Evolutionary conservation across 2,888 invertebrate genomes (phyloP).

Genomic region (Thumatha senex): DNA sequence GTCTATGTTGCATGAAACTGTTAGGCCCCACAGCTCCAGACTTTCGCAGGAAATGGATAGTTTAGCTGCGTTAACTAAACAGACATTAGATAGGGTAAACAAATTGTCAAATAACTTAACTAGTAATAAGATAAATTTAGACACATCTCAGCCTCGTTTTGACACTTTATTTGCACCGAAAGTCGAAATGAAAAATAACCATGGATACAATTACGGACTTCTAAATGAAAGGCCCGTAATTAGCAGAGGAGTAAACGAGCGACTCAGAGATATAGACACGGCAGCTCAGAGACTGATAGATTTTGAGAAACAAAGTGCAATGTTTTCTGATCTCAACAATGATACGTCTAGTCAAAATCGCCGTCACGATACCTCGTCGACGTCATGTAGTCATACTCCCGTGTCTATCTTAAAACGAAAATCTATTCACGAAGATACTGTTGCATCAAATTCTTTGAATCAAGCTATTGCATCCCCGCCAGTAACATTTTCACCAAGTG

Average conservation of each 20-base stretch:
- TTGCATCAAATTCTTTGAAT: slow-evolving; percentile 74
- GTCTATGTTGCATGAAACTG: slow-evolving; percentile 75
- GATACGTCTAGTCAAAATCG: slow-evolving; percentile 80
- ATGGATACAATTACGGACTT: slow-evolving; percentile 66
- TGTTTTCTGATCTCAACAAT: slow-evolving; percentile 82
- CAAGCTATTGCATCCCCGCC: slow-evolving; percentile 85
- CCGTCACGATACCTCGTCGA: slow-evolving; percentile 68
- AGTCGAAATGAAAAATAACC: slow-evolving; percentile 62
- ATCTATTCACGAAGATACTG: slow-evolving; percentile 80
- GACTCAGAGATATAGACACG: slow-evolving; percentile 78
- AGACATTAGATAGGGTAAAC: slow-evolving; percentile 87
- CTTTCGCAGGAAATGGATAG: slow-evolving; percentile 85
- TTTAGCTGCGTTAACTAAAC: slow-evolving; percentile 85
- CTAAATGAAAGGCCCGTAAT: slow-evolving; percentile 55
- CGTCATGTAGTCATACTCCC: slow-evolving; percentile 71
- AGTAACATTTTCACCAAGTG: slow-evolving; percentile 91
- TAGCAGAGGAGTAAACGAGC: slow-evolving; percentile 73
- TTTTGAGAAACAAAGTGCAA: slow-evolving; percentile 82
- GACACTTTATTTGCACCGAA: slow-evolving; percentile 66
- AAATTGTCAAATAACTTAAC: slow-evolving; percentile 83
- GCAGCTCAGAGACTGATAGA: slow-evolving; percentile 81
- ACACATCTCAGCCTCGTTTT: slow-evolving; percentile 63
- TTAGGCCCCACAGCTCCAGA: slow-evolving; percentile 72
- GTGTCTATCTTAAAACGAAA: slow-evolving; percentile 89
- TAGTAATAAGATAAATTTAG: slow-evolving; percentile 75